Conservation (phyloP, 1,140 invertebrate species). For the Acromyrmex heyeri region DNA sequence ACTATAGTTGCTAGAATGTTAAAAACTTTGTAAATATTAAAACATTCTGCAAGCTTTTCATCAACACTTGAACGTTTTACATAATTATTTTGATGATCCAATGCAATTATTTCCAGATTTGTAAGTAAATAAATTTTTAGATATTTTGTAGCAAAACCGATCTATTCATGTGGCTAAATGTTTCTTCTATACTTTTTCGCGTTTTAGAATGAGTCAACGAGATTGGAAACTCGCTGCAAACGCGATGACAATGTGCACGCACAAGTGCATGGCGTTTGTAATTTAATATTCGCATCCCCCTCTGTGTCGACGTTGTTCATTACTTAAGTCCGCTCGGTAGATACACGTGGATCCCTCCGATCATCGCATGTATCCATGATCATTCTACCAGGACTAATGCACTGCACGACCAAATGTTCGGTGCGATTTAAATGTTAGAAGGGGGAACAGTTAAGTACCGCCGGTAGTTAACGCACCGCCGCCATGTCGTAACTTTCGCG, state of each 20-base stretch:
- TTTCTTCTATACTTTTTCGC: background rate
- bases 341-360: slow-evolving; percentile 63
- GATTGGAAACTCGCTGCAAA: background rate
- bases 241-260: slow-evolving; percentile 18
- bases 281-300: slow-evolving; percentile 80
- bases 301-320: slow-evolving; percentile 74
- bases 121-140: no score
- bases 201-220: slow-evolving; percentile 25
- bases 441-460: slow-evolving; percentile 80
- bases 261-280: slow-evolving; percentile 69
- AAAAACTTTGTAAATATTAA: no score
- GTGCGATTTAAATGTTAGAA: slow-evolving; percentile 82
- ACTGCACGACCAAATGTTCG: slow-evolving; percentile 84
- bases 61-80: no score
- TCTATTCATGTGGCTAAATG: background rate
- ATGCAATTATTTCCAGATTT: no score
- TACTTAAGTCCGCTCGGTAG: slow-evolving; percentile 78
- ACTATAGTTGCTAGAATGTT: no score
- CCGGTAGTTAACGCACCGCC: slow-evolving; percentile 81
- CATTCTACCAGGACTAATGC: slow-evolving; percentile 85
- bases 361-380: slow-evolving; percentile 76
- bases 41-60: no score
- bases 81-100: no score
- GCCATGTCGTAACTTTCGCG: slow-evolving; percentile 64
- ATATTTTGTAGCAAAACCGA: no score